Evolutionary conservation across 2,888 invertebrate species (phyloP).

Genomic region (Stegophylla sp.): DNA sequence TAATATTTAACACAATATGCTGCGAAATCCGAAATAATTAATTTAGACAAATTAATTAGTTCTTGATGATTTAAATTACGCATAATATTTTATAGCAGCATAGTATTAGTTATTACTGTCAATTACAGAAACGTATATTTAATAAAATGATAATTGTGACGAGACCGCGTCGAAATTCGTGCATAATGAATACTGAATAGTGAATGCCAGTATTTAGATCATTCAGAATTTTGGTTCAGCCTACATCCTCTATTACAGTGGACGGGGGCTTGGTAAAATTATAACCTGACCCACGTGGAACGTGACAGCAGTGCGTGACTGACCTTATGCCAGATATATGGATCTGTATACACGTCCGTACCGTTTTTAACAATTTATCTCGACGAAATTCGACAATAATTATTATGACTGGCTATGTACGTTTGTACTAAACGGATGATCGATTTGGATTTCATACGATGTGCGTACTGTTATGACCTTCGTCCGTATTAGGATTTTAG

Average conservation of each 20-base stretch:
- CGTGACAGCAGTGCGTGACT: conserved; percentile 43
- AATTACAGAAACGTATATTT: too few relatives aligned
- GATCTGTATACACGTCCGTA: background rate
- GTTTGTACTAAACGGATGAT: background rate
- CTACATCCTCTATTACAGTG: conserved; percentile 14
- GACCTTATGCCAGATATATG: conserved; percentile 13
- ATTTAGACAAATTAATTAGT: background rate
- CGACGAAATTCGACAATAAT: background rate
- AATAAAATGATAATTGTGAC: too few relatives aligned
- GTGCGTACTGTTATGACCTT: background rate
- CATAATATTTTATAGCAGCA: too few relatives aligned
- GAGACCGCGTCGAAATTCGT: background rate
- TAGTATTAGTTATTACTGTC: too few relatives aligned
- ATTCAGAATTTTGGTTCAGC: conserved; percentile 44
- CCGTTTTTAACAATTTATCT: conserved; percentile 23
- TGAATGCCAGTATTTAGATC: conserved; percentile 15
- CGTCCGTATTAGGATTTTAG: conserved; percentile 15
- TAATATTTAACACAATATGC: background rate
- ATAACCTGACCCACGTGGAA: conserved; percentile 8
- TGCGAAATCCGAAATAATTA: background rate
- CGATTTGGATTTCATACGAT: conserved; percentile 6
- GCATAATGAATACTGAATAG: background rate
- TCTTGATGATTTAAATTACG: background rate
- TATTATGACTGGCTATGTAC: background rate
- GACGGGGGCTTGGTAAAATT: conserved; percentile 23